A percentile compares a stretch with the other conserved stretches of the same genome.
These are phyloP conservation scores for Periplaneta americana DNA, from an alignment of 1,140 invertebrate genomes.

Conservation along the genomic window DNA sequence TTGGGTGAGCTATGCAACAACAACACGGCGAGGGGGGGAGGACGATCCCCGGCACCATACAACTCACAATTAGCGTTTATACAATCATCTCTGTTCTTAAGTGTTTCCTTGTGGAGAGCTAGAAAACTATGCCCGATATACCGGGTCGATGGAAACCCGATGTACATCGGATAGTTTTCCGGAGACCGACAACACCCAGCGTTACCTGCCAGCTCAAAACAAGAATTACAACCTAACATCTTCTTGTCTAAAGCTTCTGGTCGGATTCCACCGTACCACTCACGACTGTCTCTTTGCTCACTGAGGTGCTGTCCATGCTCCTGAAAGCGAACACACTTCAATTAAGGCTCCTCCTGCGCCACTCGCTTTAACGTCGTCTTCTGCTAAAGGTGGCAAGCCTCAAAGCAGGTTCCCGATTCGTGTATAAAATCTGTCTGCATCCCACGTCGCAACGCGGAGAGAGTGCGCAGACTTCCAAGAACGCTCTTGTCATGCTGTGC, in stretches of 20 bases:
- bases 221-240: not conserved
- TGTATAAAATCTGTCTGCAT: conserved; percentile 15
- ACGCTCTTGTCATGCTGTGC: conserved; percentile 5
- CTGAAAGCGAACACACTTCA: conserved; percentile 19
- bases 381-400: conserved; percentile 1
- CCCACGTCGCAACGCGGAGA: not conserved
- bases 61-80: not conserved
- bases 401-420: conserved; percentile 19
- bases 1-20: conserved; percentile 25
- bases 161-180: not conserved
- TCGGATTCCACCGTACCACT: not conserved
- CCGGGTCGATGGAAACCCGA: not conserved
- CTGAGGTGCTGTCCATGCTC: conserved; percentile 10
- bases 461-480: not conserved
- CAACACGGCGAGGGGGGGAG: not conserved
- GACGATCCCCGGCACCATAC: not conserved
- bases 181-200: not conserved
- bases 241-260: not conserved
- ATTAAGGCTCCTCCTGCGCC: conserved; percentile 1
- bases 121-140: not conserved
- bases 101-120: not conserved
- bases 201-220: not conserved
- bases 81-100: not conserved
- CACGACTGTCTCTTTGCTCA: conserved; percentile 17
- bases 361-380: not conserved